Evolutionary conservation across 2,113 vertebrate species (phyloP), one percentile per base, ranked within the genome.

Genomic region (Psittacus erithacus): DNA sequence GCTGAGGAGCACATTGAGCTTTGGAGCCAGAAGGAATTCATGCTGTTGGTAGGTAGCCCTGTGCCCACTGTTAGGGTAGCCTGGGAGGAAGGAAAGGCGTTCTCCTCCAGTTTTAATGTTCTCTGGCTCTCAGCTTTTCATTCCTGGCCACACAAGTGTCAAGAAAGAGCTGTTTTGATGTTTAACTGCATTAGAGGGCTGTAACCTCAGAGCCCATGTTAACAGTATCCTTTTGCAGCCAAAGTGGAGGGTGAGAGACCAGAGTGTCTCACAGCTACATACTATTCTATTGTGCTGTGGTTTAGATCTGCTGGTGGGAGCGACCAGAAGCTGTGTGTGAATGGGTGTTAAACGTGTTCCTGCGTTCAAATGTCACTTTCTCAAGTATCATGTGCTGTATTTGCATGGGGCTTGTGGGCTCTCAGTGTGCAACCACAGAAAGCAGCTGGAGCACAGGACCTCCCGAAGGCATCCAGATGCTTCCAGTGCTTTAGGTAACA

Each of bases 281-380:
- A 91, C 91, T 94, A 65, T 25, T 92, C 87, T 17, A 33, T 91
- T 96, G 95, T 92, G 47, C 90, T 75, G 71, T 1, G 4, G 35
- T 91, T 87, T 79, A 53, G 55, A 35, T 13, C 82, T 33, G 71
- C 70, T 19, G 63, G 13, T 25, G 70, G 57, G 71, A 83, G 77
- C 3, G 5, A 53, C 74, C 59, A 31, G 67, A 49, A 91, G 83
- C 92, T 19, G 18, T 38, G 86, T 39, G 73, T 82, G 95, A 91
- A 71, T 0, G 8, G 0, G 10, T 18, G 2, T 79, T 55, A 60
- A 85, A 59, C 3, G 62, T 33, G 85, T 82, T 93, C 41, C 86
- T 95, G 50, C 2, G 13, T 49, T 82, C 86, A 35, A 78, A 13
- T 89, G 93, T 88, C 97, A 76, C 97, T 90, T 97, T 97, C 97